Evolutionary conservation across 2,888 invertebrate species (phyloP).

Genomic region (Leptopilina drosophilae): DNA sequence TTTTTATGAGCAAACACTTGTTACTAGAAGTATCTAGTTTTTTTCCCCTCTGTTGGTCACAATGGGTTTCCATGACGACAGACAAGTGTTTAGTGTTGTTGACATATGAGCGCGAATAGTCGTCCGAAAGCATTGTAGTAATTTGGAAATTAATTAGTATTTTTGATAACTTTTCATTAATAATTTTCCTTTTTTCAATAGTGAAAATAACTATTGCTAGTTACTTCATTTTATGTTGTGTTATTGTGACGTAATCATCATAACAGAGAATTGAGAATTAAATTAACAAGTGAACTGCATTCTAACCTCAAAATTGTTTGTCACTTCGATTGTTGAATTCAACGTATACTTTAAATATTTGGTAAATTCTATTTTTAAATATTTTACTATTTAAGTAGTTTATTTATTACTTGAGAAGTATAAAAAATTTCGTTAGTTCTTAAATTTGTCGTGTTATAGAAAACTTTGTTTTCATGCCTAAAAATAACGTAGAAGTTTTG

Average conservation of each 20-base stretch:
- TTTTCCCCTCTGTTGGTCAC: not conserved
- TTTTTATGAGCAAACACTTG: constrained; percentile 45
- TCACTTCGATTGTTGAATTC: not conserved
- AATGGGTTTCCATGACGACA: not conserved
- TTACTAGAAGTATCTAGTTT: constrained; percentile 52
- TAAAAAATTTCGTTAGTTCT: too few relatives aligned
- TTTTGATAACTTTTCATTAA: not conserved
- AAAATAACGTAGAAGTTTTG: too few relatives aligned
- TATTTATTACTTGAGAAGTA: too few relatives aligned
- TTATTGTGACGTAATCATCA: not conserved
- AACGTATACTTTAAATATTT: too few relatives aligned
- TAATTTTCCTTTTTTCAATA: not conserved
- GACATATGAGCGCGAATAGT: not conserved
- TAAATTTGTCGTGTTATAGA: too few relatives aligned
- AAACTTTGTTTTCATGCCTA: too few relatives aligned
- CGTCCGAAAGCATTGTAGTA: not conserved
- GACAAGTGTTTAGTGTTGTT: not conserved
- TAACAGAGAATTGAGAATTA: not conserved
- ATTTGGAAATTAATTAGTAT: not conserved
- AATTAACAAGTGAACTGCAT: not conserved
- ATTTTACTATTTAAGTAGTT: too few relatives aligned
- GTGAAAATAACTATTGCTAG: not conserved
- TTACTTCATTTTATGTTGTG: not conserved
- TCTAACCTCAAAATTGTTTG: not conserved
- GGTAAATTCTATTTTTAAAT: too few relatives aligned